These are phyloP conservation scores for Bombyx mandarina DNA, from an alignment of 1,140 invertebrate genomes.

Conservation along the genomic window DNA sequence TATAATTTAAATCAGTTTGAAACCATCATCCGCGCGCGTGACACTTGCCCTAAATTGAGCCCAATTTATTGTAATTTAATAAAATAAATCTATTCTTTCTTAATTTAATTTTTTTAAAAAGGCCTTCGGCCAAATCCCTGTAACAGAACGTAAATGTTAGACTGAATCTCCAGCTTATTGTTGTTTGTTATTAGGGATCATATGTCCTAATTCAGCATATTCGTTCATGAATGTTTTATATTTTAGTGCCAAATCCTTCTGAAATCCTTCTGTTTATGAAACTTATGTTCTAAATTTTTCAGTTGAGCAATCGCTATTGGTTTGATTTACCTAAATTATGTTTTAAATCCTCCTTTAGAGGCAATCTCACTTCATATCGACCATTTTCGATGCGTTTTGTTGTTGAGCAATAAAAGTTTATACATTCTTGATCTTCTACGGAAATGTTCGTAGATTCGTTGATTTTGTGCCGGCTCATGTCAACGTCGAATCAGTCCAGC, in stretches of 20 bases:
- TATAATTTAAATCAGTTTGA: too few species aligned
- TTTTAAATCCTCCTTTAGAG: constrained; percentile 7
- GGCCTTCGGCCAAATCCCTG: too few species aligned
- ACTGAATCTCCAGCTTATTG: too few species aligned
- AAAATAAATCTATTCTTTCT: too few species aligned
- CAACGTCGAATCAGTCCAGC: too few species aligned
- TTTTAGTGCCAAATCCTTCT: constrained; percentile 6
- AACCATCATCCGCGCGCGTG: too few species aligned
- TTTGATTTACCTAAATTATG: constrained; percentile 15
- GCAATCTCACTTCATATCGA: constrained; percentile 15
- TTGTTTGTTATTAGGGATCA: not conserved
- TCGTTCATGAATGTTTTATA: constrained; percentile 11
- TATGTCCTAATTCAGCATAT: constrained; percentile 5
- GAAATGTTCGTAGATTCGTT: constrained; percentile 10
- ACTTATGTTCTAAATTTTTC: constrained; percentile 13
- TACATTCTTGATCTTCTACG: constrained; percentile 14
- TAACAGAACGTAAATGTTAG: too few species aligned
- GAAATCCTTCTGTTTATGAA: constrained; percentile 6
- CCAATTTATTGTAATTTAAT: too few species aligned
- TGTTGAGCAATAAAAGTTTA: constrained; percentile 13
- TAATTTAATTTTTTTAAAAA: too few species aligned
- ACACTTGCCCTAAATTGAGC: too few species aligned
- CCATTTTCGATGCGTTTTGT: constrained; percentile 11
- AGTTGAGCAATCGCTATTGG: constrained; percentile 20
- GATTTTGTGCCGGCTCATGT: constrained; percentile 6